phyloP scores from a whole-genome alignment of 2,888 invertebrate species.

The Icerya purchasi region DNA sequence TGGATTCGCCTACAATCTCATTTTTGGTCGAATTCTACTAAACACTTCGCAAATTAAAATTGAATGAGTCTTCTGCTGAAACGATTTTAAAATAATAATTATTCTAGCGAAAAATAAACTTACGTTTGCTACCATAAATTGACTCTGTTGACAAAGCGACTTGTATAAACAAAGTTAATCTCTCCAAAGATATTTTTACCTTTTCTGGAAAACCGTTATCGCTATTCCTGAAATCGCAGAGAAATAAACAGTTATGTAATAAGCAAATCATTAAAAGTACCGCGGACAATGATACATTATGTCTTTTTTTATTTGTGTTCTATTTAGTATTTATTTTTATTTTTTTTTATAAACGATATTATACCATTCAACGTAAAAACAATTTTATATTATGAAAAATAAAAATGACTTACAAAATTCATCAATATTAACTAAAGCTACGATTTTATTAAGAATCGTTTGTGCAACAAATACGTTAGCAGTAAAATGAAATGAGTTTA shows the following conservation, averaged over 20 bases:
- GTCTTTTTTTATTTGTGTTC: too few relatives aligned
- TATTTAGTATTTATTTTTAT: too few relatives aligned
- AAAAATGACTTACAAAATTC: too few relatives aligned
- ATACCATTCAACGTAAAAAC: too few relatives aligned
- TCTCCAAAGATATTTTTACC: constrained; percentile 38
- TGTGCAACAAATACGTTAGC: too few relatives aligned
- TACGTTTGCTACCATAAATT: constrained; percentile 55
- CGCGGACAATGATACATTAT: background rate
- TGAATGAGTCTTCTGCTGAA: too few relatives aligned
- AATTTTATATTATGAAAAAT: background rate
- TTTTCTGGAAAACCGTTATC: constrained; percentile 13
- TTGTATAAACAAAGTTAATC: constrained; percentile 65
- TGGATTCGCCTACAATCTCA: background rate
- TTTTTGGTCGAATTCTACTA: background rate
- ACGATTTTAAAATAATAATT: background rate
- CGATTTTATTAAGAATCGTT: too few relatives aligned
- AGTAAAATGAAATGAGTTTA: too few relatives aligned
- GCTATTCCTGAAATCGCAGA: background rate
- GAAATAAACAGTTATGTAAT: background rate
- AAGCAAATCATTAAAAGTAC: background rate
- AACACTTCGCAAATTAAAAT: too few relatives aligned
- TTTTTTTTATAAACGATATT: too few relatives aligned
- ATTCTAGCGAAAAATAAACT: constrained; percentile 8
- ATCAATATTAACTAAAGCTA: too few relatives aligned
- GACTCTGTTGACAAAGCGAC: constrained; percentile 56